Evolutionary conservation across 1,140 invertebrate species (phyloP), one percentile per base, ranked within the genome.

Genomic region (Pollicipes pollicipes): DNA sequence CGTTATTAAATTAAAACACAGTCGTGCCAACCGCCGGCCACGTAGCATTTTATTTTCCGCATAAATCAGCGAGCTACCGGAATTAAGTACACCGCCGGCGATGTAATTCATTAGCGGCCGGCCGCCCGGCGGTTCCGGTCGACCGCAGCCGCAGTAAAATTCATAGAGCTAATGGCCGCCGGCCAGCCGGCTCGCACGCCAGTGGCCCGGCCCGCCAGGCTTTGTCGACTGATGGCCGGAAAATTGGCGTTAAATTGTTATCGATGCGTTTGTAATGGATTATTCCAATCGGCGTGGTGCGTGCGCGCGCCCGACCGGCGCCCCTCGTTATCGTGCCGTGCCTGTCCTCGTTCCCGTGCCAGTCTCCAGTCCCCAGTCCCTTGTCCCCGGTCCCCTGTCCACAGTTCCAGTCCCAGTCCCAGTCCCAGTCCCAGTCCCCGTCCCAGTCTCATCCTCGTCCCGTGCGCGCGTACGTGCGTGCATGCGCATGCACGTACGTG

Each of bases 31-130:
- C 45, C 45, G 45, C 8, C 45, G 21, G 24, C 2, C 45, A 21
- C 13, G 45, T 24, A 58, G 45, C 45, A 58, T 58, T 58, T 58
- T 58, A 58, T 58, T 58, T 58, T 24, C 45, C 45, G 45, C 45
- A 58, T 58, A 58, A 58, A 58, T 58, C 45, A 58, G 45, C 45
- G 45, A 58, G n/a, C 45, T 58, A 58, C 45, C 45, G 45, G 45
- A 58, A 58, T 58, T 58, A 10, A 58, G 45, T 58, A 58, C 45
- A 58, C 24, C 13, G 45, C 45, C 8, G 45, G 2, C 13, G 45
- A 21, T 58, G 45, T 58, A 58, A 58, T 58, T 58, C 45, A 58
- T 58, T 58, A 58, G 45, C 10, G 45, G 45, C 6, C 45, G 45
- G 45, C 45, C 6, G 45, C 45, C 13, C 13, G 13, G 45, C 45